Base-by-base conservation (phyloP, 2,113 vertebrate genomes). In the Clarias batrachus region DNA sequence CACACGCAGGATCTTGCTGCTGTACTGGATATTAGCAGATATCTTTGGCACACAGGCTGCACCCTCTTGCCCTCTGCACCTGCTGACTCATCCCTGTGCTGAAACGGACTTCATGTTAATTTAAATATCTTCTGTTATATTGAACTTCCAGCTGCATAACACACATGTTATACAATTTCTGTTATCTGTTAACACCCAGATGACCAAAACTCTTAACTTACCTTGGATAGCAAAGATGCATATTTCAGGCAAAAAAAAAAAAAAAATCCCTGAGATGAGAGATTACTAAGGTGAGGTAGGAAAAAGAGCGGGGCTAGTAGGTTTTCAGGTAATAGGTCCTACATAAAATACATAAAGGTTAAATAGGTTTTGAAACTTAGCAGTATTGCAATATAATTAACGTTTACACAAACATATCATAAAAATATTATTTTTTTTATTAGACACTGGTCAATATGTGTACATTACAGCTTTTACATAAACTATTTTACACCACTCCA, bases 401-500 rank as follows among this genome's bases (percentile, higher is more conserved):
- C 41, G 48, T 8, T 52, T 54, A 16, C 27, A 48, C 27, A 78
- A 62, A 41, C 21, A 41, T 41, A 41, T 3, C 5, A 68, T 83
- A 83, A 83, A 56, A 68, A 56, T 14, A 52, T 5, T 0, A 25
- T 6, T 0, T 2, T 83, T 65, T 81, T 87, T 87, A 87, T 77
- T 87, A 57, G 27, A 80, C 63, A 59, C 12, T 33, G n/a, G 37
- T 74, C 13, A 56, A 57, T 27, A 86, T 63, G 2, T 86, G 14
- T 56, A 87, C 81, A 83, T 76, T 59, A 48, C 41, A 73, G 30
- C 17, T 65, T 57, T 33, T 85, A 1, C 54, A 71, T 21, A 86
- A 71, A 62, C 48, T 82, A 66, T 70, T n/a, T 66, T 68, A 30
- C 56, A 73, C 30, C 27, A 62, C 57, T 62, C 56, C 17, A 54